A percentile compares a stretch with the other conserved stretches of the same genome.
Evolutionary conservation across 2,797 vertebrate species (phyloP).

Genomic region (Benthosema pterotum): DNA sequence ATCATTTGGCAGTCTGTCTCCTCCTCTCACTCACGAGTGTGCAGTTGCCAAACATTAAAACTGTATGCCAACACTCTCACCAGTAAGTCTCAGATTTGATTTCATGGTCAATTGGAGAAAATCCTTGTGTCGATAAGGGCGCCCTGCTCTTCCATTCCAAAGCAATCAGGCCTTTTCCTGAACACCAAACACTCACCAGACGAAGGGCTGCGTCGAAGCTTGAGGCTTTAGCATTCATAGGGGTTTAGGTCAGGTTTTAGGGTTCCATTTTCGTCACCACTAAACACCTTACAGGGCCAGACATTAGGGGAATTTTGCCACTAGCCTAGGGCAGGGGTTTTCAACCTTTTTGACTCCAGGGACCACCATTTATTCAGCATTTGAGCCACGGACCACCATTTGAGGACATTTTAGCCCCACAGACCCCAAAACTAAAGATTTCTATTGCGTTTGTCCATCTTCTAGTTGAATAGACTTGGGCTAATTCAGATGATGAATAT

Average conservation of each 20-base stretch:
- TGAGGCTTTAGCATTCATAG: slow-evolving; percentile 53
- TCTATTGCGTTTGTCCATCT: too few relatives aligned
- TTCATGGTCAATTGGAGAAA: slow-evolving; percentile 52
- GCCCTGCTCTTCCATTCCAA: slow-evolving; percentile 23
- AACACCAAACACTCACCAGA: slow-evolving; percentile 49
- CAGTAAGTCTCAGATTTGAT: slow-evolving; percentile 58
- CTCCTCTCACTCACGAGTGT: slow-evolving; percentile 30
- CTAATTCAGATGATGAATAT: too few relatives aligned
- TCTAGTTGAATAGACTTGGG: too few relatives aligned
- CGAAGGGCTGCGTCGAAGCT: slow-evolving; percentile 52
- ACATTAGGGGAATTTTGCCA: too few relatives aligned
- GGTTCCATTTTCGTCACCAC: too few relatives aligned
- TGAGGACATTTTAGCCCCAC: too few relatives aligned
- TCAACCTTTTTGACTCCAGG: too few relatives aligned
- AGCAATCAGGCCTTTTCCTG: slow-evolving; percentile 40
- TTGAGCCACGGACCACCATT: too few relatives aligned
- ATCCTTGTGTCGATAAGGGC: slow-evolving; percentile 48
- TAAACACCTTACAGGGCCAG: too few relatives aligned
- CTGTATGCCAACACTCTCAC: slow-evolving; percentile 36
- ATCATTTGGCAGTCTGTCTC: slow-evolving; percentile 50
- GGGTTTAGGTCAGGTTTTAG: slow-evolving; percentile 57
- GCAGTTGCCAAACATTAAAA: slow-evolving; percentile 54
- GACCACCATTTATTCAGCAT: too few relatives aligned
- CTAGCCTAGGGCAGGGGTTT: too few relatives aligned
- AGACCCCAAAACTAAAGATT: too few relatives aligned